These are phyloP conservation scores for Macropodus opercularis DNA, from an alignment of 2,797 vertebrate genomes.

Conservation along the genomic window DNA sequence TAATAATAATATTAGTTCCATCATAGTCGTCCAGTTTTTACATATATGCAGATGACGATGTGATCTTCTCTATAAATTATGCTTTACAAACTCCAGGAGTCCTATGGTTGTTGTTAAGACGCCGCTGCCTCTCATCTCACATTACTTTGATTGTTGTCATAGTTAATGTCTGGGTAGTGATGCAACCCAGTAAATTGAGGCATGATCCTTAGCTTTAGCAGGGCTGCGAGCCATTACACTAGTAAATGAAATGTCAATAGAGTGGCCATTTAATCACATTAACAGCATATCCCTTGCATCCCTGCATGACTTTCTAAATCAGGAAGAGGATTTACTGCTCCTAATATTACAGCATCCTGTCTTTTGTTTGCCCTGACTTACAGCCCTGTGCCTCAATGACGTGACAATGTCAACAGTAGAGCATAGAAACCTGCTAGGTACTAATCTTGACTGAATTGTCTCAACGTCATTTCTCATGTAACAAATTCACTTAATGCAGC, in stretches of 20 bases:
- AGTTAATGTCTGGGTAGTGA: constrained; percentile 24
- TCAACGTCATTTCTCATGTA: background rate
- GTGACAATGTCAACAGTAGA: constrained; percentile 44
- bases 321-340: constrained; percentile 34
- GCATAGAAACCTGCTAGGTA: constrained; percentile 44
- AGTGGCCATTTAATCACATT: constrained; percentile 43
- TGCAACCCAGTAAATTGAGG: constrained; percentile 39
- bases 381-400: constrained; percentile 46
- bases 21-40: too few relatives aligned
- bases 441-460: too few relatives aligned
- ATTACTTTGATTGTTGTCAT: constrained; percentile 30
- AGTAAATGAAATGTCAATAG: constrained; percentile 59
- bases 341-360: constrained; percentile 29
- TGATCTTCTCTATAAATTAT: too few relatives aligned
- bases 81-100: constrained; percentile 5
- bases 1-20: too few relatives aligned
- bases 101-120: constrained; percentile 14
- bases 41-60: too few relatives aligned
- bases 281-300: constrained; percentile 52
- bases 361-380: constrained; percentile 51
- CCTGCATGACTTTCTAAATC: constrained; percentile 41
- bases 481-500: background rate
- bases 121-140: constrained; percentile 24
- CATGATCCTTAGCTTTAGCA: constrained; percentile 18
- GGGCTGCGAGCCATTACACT: constrained; percentile 19